Base-by-base conservation (phyloP, 2,888 invertebrate species). In the Cabera pusaria region DNA sequence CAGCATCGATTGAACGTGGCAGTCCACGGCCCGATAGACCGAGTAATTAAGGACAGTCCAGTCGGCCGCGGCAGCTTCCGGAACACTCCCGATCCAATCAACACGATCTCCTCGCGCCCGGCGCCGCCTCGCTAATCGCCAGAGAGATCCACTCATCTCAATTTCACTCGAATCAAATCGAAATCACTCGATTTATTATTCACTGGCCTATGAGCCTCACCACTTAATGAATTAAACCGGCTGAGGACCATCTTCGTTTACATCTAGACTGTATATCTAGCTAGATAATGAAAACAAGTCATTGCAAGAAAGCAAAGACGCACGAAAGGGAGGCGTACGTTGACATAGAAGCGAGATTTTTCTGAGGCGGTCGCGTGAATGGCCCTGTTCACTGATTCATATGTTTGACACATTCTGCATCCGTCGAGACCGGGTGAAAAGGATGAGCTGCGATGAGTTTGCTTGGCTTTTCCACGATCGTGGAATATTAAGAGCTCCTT, bases 131-230 rank as follows among this genome's bases (percentile, higher is more conserved):
- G 14, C 17, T 38, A 25, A 32, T 38, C 31, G 12, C 6, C 3
- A 17, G 32, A 27, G 6, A 25, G 21, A 16, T 20, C 25, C 10
- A 7, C 27, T 32, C 38, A 38, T 38, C 26, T 38, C 22, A 21
- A 38, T 32, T 32, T 32, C 26, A 32, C n/a, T n/a, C n/a, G n/a
- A n/a, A n/a, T n/a, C n/a, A n/a, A n/a, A n/a, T n/a, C n/a, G n/a
- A n/a, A 32, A 38, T 38, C 32, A 29, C 20, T 19, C 31, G 24
- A 38, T 32, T 36, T 18, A 36, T 36, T 9, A 7, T n/a, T n/a
- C n/a, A n/a, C n/a, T n/a, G n/a, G n/a, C n/a, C n/a, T n/a, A n/a
- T n/a, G n/a, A n/a, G n/a, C n/a, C n/a, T n/a, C n/a, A n/a, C n/a
- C n/a, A n/a, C n/a, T n/a, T n/a, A n/a, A n/a, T n/a, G n/a, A n/a